Conservation (phyloP, 2,113 vertebrate species). For the Excalfactoria chinensis region DNA sequence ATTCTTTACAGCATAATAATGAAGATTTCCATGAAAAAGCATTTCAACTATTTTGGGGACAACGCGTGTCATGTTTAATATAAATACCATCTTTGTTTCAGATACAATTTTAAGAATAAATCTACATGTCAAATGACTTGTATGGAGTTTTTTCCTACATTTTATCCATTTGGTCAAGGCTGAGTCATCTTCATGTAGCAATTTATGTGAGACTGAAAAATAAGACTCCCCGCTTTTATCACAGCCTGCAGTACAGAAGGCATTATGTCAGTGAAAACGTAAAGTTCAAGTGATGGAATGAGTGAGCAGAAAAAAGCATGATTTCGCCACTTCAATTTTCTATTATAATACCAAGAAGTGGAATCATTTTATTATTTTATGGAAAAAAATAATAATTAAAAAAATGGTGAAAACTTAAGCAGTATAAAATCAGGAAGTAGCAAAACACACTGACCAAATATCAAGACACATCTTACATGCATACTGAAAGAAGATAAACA, state of each 20-base stretch:
- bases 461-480: background rate
- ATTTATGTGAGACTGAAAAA: background rate
- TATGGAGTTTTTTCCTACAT: slow-evolving; percentile 35
- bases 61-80: background rate
- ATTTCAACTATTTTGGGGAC: background rate
- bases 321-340: background rate
- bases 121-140: background rate
- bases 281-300: slow-evolving; percentile 51
- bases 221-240: background rate
- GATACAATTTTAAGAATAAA: slow-evolving; percentile 22
- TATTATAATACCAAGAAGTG: background rate
- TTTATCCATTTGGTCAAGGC: slow-evolving; percentile 46
- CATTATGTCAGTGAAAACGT: background rate
- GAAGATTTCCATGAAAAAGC: background rate
- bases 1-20: slow-evolving; percentile 1
- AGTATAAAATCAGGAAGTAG: background rate
- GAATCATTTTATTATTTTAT: background rate
- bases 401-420: background rate
- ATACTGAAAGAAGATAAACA: background rate
- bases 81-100: slow-evolving; percentile 14
- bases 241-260: background rate
- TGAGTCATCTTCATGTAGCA: slow-evolving; percentile 53
- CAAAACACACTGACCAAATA: background rate
- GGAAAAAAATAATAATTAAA: background rate
- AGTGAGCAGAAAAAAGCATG: background rate